Base-by-base conservation (phyloP, 2,113 vertebrate genomes). In the Albula goreensis region DNA sequence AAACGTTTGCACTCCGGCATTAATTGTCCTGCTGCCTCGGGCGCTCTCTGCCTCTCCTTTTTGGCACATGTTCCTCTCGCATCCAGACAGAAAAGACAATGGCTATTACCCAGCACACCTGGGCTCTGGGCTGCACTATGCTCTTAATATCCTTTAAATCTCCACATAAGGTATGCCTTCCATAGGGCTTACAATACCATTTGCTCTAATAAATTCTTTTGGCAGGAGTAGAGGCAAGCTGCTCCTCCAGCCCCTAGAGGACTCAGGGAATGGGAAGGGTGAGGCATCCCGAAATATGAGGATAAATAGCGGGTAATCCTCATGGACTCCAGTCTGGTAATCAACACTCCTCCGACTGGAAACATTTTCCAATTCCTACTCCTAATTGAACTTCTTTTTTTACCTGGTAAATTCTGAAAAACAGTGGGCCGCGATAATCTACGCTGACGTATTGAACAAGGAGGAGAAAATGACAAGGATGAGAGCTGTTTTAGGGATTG, bases 161-260 rank as follows among this genome's bases (percentile, higher is more conserved):
- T 95, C 91, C 94, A 95, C 95, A 96, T 96, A 96, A 96, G 95
- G 95, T 95, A 95, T 94, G 95, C 93, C 95, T 95, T 96, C 95
- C 95, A 95, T 94, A 94, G 95, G 95, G 95, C 94, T 96, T 96
- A 96, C 94, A 88, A 93, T 95, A 94, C 94, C 95, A 95, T 96
- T 96, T 96, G 95, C 95, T 95, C 95, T 96, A 96, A 96, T 96
- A 96, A 96, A 96, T 95, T 96, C 94, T 96, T 96, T 95, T 96
- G 95, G 95, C 95, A 96, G 92, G 82, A 91, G 86, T 89, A 92
- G 91, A 91, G 86, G 93, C 95, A 96, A 96, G 95, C 95, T 96
- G 95, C 94, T 96, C 91, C 93, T 92, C 88, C 56, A 60, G 89
- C 91, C 93, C 95, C 94, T 56, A 88, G 94, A 94, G 95, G 41